Evolutionary conservation across 2,888 invertebrate species (phyloP).

Genomic region (Ariolimax columbianus): DNA sequence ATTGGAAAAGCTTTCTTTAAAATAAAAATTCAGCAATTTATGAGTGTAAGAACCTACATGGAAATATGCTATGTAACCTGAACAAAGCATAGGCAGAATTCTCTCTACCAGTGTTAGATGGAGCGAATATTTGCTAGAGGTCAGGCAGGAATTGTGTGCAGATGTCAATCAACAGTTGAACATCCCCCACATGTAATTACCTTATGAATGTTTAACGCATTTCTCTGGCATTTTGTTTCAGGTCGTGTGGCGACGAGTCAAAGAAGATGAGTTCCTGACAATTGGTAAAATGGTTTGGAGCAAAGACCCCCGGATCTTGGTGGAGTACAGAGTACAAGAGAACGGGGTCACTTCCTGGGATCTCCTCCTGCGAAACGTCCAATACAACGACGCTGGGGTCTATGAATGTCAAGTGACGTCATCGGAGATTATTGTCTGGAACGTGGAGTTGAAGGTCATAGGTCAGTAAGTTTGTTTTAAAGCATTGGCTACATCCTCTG

Average conservation of each 20-base stretch:
- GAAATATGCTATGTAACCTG: too few species aligned
- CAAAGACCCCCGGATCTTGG: conserved; percentile 47
- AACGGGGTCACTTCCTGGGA: conserved; percentile 52
- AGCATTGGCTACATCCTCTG: too few species aligned
- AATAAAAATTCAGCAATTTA: too few species aligned
- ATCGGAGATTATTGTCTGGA: conserved; percentile 35
- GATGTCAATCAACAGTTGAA: too few species aligned
- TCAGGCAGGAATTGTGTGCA: background rate
- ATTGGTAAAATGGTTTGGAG: conserved; percentile 53
- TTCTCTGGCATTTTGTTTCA: background rate
- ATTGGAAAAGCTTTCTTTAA: too few species aligned
- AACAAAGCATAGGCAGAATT: too few species aligned
- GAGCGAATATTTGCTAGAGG: background rate
- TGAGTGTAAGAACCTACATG: too few species aligned
- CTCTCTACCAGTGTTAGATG: background rate
- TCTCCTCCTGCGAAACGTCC: conserved; percentile 45
- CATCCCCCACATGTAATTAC: background rate
- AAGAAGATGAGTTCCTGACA: conserved; percentile 53
- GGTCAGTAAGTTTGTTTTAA: conserved; percentile 24
- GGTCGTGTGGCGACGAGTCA: conserved; percentile 52
- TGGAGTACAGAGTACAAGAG: conserved; percentile 43
- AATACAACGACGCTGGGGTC: conserved; percentile 43
- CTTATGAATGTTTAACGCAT: background rate
- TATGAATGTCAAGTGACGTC: conserved; percentile 55
- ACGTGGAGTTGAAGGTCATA: conserved; percentile 48